Conservation (phyloP, 2,113 vertebrate genomes). For the Paracanthobrama guichenoti region DNA sequence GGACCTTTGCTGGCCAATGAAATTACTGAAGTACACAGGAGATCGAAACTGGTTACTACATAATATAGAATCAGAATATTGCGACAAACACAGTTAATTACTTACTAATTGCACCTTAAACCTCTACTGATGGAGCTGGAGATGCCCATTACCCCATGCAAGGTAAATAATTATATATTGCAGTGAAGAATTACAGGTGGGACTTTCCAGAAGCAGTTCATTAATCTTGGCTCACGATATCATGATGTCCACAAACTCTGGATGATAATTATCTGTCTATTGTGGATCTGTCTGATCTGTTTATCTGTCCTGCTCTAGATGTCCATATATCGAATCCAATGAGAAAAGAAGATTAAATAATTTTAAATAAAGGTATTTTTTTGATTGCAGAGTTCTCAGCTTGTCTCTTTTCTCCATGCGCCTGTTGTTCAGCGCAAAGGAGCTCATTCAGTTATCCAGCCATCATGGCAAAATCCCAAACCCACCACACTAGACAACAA, state of each 20-base stretch:
- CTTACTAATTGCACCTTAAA: slow-evolving; percentile 41
- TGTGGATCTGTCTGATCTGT: slow-evolving; percentile 7
- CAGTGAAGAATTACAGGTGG: slow-evolving; percentile 26
- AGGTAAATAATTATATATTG: slow-evolving; percentile 36
- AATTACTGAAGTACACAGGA: slow-evolving; percentile 7
- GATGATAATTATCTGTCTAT: slow-evolving; percentile 20
- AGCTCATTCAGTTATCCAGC: slow-evolving; percentile 7
- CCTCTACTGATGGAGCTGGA: slow-evolving; percentile 37
- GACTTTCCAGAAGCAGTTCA: slow-evolving; percentile 3
- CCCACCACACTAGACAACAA: background rate
- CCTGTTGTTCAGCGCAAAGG: background rate
- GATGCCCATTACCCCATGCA: slow-evolving; percentile 19
- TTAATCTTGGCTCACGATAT: background rate
- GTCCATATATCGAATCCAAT: background rate
- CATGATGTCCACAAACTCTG: background rate
- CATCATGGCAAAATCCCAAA: slow-evolving; percentile 3
- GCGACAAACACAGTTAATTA: slow-evolving; percentile 21
- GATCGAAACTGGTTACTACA: slow-evolving; percentile 34
- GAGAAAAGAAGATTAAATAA: background rate
- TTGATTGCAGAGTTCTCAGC: background rate
- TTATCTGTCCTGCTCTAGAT: background rate
- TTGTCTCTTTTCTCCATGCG: background rate
- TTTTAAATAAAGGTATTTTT: background rate
- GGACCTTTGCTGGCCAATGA: slow-evolving; percentile 34
- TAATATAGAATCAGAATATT: slow-evolving; percentile 38